Percentiles rank a stretch among this genome's conserved stretches.
Conservation (phyloP, 2,797 vertebrate genomes). For the Premnoplex brunnescens region DNA sequence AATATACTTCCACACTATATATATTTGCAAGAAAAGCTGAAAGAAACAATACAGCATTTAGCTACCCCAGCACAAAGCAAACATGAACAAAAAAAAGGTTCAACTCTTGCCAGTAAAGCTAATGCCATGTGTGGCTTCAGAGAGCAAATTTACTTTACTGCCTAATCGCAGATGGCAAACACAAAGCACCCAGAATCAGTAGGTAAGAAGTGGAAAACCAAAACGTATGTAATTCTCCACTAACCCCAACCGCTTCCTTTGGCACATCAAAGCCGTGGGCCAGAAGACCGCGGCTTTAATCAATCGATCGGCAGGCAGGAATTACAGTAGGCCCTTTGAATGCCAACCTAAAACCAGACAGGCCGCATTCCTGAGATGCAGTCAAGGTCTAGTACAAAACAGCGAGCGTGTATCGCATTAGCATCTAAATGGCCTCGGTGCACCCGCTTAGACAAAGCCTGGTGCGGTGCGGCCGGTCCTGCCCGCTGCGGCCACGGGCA, state of each 20-base stretch:
- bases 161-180: background rate
- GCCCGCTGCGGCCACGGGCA: background rate
- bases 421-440: constrained; percentile 32
- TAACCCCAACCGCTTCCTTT: background rate
- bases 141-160: background rate
- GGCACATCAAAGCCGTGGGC: background rate
- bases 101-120: background rate
- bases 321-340: constrained; percentile 25
- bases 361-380: constrained; percentile 46
- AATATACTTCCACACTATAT: background rate
- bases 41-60: background rate
- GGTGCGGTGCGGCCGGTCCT: background rate
- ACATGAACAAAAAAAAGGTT: background rate
- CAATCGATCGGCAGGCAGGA: background rate
- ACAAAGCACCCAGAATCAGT: background rate
- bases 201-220: background rate
- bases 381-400: constrained; percentile 60
- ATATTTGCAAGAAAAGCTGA: background rate
- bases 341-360: constrained; percentile 50
- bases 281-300: background rate
- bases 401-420: constrained; percentile 15
- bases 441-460: background rate
- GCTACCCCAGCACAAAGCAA: background rate
- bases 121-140: background rate
- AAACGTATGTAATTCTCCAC: background rate